Base-by-base conservation (phyloP, 2,888 invertebrate species). In the Campoplex nolae region DNA sequence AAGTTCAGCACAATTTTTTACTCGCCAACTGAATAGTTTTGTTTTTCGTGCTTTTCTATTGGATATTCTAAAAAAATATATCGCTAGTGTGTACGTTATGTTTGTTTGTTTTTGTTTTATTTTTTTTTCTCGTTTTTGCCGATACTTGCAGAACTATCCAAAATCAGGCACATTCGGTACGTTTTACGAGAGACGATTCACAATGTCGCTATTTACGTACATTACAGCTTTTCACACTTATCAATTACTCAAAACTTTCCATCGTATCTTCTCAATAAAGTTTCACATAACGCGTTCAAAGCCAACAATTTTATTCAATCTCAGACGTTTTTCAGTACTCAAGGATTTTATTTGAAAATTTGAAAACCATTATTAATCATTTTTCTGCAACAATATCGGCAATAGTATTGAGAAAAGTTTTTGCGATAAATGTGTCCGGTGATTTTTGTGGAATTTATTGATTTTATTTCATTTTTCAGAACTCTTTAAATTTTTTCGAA, bases 151-250 rank as follows among this genome's bases (percentile, higher is more conserved):
- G 73, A 83, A 80, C 65, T 81, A 86, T 86, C 73, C 76, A 80
- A 86, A 86, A 86, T 83, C 80, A 86, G 83, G 86, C 86, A 83
- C 86, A 80, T 83, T 83, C 83, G 86, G 86, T 86, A 83, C 86
- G 86, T 86, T 86, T 86, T 71, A 76, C 76, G 74, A 81, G 80
- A 80, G 76, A 80, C 82, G 80, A 42, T 42, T n/a, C 23, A 38
- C 23, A 83, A 56, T 80, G 76, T 73, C 76, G 67, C 67, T 80
- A 73, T 83, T 83, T 80, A 86, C 80, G 86, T 79, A 83, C 83
- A 76, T 80, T 83, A 54, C 65, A 70, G 48, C 67, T 48, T 51
- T 62, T 68, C 28, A 28, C 45, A 62, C 32, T 51, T 51, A 13
- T 71, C 71, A 70, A 45, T 45, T 42, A 70, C 13, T 23, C 62